Conservation (phyloP, 2,113 vertebrate species). For the Mystacornis crossleyi region DNA sequence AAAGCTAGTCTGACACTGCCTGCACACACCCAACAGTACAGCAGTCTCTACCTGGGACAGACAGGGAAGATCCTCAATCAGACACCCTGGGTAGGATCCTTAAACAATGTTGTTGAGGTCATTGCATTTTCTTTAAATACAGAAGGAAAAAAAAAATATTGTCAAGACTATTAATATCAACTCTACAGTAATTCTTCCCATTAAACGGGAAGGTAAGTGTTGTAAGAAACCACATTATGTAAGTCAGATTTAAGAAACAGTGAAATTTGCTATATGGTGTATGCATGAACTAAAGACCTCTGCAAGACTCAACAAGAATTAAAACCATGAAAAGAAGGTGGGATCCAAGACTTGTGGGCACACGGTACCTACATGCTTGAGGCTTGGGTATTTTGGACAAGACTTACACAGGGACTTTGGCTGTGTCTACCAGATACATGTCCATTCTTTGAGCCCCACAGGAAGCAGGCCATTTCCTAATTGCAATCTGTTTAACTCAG, state of each 20-base stretch:
- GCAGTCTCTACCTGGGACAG: not conserved
- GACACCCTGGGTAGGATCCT: not conserved
- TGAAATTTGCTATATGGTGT: not conserved
- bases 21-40: not conserved
- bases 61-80: not conserved
- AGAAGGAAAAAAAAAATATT: not conserved
- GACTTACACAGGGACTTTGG: not conserved
- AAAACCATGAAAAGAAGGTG: not conserved
- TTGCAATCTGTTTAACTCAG: not conserved
- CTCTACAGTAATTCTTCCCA: not conserved
- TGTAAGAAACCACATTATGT: not conserved
- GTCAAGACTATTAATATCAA: not conserved
- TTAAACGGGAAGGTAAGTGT: not conserved
- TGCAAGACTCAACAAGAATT: not conserved
- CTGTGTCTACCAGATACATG: not conserved
- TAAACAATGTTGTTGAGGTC: not conserved
- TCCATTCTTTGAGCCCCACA: not conserved
- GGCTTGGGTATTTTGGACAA: not conserved
- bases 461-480: not conserved
- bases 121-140: not conserved
- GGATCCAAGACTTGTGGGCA: not conserved
- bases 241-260: slow-evolving; percentile 22
- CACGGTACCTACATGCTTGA: not conserved
- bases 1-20: not conserved
- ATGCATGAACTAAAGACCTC: not conserved